Evolutionary conservation across 2,888 invertebrate genomes (phyloP).

Genomic region (Microctonus hyperodae): DNA sequence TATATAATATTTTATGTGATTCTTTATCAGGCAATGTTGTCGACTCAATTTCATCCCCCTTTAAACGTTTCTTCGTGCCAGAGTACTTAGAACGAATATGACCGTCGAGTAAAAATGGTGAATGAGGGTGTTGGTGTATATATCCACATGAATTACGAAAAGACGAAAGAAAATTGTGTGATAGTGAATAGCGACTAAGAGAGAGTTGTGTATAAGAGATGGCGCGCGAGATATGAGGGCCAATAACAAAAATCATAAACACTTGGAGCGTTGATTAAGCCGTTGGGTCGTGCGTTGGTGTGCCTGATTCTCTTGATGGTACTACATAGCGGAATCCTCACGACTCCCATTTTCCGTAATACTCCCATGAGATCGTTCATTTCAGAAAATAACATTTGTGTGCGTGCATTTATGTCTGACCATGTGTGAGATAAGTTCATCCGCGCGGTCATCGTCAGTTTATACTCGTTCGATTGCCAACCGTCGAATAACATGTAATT

Average conservation of each 20-base stretch:
- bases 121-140: neutral
- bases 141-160: slow-evolving; percentile 10
- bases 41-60: slow-evolving; percentile 42
- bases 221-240: slow-evolving; percentile 52
- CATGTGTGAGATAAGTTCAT: slow-evolving; percentile 31
- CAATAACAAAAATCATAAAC: slow-evolving; percentile 64
- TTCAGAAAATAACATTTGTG: slow-evolving; percentile 23
- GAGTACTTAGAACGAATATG: slow-evolving; percentile 29
- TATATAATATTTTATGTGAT: neutral
- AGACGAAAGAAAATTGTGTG: neutral
- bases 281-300: slow-evolving; percentile 43
- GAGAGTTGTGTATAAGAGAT: slow-evolving; percentile 23
- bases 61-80: slow-evolving; percentile 31
- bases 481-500: slow-evolving; percentile 31
- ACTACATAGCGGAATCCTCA: slow-evolving; percentile 43
- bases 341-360: slow-evolving; percentile 54
- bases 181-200: too few relatives aligned
- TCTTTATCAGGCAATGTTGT: slow-evolving; percentile 9
- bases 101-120: neutral
- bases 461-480: slow-evolving; percentile 41
- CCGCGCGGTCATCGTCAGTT: slow-evolving; percentile 28
- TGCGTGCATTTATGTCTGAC: slow-evolving; percentile 22
- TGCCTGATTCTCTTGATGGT: neutral
- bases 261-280: slow-evolving; percentile 63
- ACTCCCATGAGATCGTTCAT: slow-evolving; percentile 42